These are phyloP conservation scores for Poecile montanus DNA, from an alignment of 2,797 vertebrate genomes.

Conservation along the genomic window DNA sequence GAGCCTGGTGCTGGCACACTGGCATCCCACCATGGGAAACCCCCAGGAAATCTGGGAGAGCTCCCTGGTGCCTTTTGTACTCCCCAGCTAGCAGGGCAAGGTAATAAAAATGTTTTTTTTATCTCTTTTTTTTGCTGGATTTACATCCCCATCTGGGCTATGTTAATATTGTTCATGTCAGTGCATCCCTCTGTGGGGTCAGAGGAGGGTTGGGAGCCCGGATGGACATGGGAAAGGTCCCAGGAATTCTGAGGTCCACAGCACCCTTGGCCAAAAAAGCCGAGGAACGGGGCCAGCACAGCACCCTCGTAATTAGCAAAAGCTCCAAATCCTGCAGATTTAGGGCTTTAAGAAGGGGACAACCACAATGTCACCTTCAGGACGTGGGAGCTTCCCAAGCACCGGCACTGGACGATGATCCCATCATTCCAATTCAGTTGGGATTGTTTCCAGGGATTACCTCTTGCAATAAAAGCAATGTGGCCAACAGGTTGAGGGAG, in stretches of 20 bases:
- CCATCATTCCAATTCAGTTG: neutral
- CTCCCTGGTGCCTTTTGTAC: neutral
- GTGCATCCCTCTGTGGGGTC: fast-evolving
- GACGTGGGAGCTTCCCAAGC: neutral
- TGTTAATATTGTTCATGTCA: neutral
- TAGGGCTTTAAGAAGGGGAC: neutral
- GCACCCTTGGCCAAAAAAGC: neutral
- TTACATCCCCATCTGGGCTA: neutral
- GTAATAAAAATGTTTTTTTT: neutral
- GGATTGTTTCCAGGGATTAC: neutral
- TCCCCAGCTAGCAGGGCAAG: neutral
- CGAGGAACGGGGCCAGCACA: neutral
- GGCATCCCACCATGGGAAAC: neutral
- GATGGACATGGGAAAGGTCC: neutral
- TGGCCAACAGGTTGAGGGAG: neutral
- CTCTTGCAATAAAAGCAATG: neutral
- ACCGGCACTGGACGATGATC: neutral
- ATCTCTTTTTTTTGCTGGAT: neutral
- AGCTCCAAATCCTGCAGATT: neutral
- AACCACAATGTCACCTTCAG: neutral
- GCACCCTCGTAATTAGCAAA: neutral
- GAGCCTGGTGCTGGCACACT: neutral
- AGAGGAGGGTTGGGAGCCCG: neutral
- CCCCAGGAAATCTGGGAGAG: neutral
- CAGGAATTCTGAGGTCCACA: neutral